A percentile compares a stretch with the other conserved stretches of the same genome.
phyloP scores from a whole-genome alignment of 2,797 vertebrate species.

The Rhodeus uyekii region DNA sequence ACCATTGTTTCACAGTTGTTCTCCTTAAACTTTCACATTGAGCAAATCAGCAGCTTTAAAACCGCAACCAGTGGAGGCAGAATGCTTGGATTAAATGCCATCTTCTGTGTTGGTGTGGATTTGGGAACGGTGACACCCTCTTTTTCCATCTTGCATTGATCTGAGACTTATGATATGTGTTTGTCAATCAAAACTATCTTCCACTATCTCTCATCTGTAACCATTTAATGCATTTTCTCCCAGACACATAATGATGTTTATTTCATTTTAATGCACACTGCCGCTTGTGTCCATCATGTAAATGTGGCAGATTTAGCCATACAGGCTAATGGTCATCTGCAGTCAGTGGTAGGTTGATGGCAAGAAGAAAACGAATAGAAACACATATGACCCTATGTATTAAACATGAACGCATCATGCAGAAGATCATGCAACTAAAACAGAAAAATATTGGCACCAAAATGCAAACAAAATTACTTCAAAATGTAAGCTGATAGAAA shows the following conservation, averaged over 20 bases:
- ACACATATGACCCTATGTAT: neutral
- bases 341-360: neutral
- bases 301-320: neutral
- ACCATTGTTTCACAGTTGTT: slow-evolving; percentile 33
- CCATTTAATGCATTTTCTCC: neutral
- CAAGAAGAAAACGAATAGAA: neutral
- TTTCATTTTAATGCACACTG: neutral
- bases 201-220: slow-evolving; percentile 17
- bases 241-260: neutral
- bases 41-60: slow-evolving; percentile 36
- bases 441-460: neutral
- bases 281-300: neutral
- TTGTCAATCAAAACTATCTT: slow-evolving; percentile 32
- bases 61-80: slow-evolving; percentile 39
- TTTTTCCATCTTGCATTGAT: slow-evolving; percentile 28
- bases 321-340: neutral
- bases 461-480: neutral
- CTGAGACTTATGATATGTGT: slow-evolving; percentile 35
- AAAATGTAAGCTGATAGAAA: neutral
- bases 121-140: neutral
- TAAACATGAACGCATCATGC: neutral
- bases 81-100: slow-evolving; percentile 7
- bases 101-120: neutral
- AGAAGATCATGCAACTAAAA: neutral
- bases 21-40: slow-evolving; percentile 35